Evolutionary conservation across 2,113 vertebrate species (phyloP).

Genomic region (Parus major): DNA sequence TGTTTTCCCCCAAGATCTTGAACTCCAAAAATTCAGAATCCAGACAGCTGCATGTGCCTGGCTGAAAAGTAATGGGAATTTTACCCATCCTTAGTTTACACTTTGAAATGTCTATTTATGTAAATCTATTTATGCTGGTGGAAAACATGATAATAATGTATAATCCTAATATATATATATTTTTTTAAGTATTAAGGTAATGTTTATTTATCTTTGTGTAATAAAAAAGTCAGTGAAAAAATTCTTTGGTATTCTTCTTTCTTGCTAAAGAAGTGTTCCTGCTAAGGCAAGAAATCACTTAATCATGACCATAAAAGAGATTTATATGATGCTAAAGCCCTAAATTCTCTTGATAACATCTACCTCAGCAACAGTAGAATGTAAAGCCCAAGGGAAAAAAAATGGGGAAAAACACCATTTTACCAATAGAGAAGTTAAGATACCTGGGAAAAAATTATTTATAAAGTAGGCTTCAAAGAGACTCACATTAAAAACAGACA

Average conservation of each 20-base stretch:
- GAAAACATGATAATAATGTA: not conserved
- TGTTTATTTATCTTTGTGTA: constrained; percentile 36
- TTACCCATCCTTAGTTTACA: not conserved
- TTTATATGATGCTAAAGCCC: not conserved
- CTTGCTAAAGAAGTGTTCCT: not conserved
- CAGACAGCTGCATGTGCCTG: rapidly evolving
- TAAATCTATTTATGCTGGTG: constrained; percentile 43
- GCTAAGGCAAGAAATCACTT: not conserved
- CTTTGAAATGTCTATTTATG: constrained; percentile 20
- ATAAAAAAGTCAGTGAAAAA: not conserved
- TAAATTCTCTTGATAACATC: not conserved
- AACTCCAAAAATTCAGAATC: not conserved
- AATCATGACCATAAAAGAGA: not conserved
- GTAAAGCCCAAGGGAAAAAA: not conserved
- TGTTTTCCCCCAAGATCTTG: not conserved
- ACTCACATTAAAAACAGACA: not conserved
- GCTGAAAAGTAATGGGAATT: not conserved
- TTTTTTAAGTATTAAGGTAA: not conserved
- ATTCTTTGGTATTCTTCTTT: not conserved
- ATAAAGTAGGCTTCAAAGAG: not conserved
- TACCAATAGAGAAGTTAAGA: not conserved
- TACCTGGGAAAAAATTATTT: not conserved
- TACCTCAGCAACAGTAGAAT: not conserved
- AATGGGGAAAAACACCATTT: not conserved
- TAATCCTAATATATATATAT: not conserved